Base-by-base conservation (phyloP, 1,140 invertebrate genomes). In the Papilio xuthus region DNA sequence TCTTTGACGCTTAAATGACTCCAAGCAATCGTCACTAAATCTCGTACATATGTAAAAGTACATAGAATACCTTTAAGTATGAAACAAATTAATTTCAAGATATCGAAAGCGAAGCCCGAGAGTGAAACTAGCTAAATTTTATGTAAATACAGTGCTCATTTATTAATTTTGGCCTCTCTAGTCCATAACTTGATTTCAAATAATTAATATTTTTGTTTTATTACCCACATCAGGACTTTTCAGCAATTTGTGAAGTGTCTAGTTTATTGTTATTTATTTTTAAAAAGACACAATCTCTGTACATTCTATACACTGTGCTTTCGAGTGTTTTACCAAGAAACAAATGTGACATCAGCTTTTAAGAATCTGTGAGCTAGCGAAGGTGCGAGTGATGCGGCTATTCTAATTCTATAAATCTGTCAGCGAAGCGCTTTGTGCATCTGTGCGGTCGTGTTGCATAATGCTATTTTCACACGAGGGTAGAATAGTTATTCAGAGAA, bases 271-370 rank as follows among this genome's bases (percentile, higher is more conserved):
- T 37, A 70, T 20, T 18, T 41, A n/a, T 41, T n/a, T 10, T 37
- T 37, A 1, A 37, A 37, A 37, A 37, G 7, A 20, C n/a, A 32
- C 60, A 73, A 12, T 79, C 56, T 79, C 44, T 74, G 72, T 50
- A 18, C 26, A 53, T 69, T 26, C 9, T 28, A 26, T 72, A 72
- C 41, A 47, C 70, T 72, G 42, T 44, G 20, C 70, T 75, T 76
- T 9, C 13, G 42, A 50, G 20, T 37, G 67, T 77, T 72, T 79
- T 83, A 83, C 82, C 56, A 23, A 82, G 81, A 84, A 83, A 80
- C 77, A 74, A 78, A 77, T 76, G 80, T 84, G 80, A 84, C 82
- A 82, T 84, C 82, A 84, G 80, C 72, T 63, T 76, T 76, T 79
- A 79, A 80, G 82, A 82, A 84, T 84, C 79, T 79, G 76, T 80